phyloP scores from a whole-genome alignment of 2,888 invertebrate genomes.

The Escarpia spicata region DNA sequence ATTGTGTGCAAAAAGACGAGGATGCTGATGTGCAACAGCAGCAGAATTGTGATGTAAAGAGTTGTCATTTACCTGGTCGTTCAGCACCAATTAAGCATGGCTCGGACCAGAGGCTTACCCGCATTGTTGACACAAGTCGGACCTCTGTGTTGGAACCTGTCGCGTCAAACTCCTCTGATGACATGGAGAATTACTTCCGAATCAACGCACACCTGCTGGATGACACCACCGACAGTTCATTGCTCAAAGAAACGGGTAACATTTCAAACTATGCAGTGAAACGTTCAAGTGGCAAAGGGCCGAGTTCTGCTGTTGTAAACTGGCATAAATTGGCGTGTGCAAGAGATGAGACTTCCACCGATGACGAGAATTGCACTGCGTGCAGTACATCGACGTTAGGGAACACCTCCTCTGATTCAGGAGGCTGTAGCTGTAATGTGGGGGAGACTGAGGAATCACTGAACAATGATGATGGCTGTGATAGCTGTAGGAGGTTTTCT shows the following conservation, averaged over 20 bases:
- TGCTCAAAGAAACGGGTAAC: not conserved
- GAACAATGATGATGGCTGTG: not conserved
- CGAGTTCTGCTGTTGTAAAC: not conserved
- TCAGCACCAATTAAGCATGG: not conserved
- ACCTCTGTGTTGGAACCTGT: not conserved
- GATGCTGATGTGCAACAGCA: not conserved
- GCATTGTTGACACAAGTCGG: not conserved
- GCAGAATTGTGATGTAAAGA: not conserved
- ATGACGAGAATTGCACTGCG: not conserved
- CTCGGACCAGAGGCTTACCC: not conserved
- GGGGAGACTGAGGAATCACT: not conserved
- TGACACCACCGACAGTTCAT: not conserved
- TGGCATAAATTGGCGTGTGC: not conserved
- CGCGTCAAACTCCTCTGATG: slow-evolving; percentile 19
- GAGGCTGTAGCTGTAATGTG: not conserved
- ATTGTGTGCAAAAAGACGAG: not conserved
- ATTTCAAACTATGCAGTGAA: not conserved
- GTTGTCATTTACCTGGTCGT: not conserved
- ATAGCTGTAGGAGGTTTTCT: not conserved
- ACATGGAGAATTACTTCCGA: slow-evolving; percentile 37
- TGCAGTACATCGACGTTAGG: not conserved
- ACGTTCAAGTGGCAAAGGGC: not conserved
- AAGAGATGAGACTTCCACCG: not conserved
- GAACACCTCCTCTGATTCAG: not conserved
- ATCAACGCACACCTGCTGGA: slow-evolving; percentile 35